A percentile compares a stretch with the other conserved stretches of the same genome.
phyloP scores from a whole-genome alignment of 2,113 vertebrate species.

The Gopherus evgoodei region DNA sequence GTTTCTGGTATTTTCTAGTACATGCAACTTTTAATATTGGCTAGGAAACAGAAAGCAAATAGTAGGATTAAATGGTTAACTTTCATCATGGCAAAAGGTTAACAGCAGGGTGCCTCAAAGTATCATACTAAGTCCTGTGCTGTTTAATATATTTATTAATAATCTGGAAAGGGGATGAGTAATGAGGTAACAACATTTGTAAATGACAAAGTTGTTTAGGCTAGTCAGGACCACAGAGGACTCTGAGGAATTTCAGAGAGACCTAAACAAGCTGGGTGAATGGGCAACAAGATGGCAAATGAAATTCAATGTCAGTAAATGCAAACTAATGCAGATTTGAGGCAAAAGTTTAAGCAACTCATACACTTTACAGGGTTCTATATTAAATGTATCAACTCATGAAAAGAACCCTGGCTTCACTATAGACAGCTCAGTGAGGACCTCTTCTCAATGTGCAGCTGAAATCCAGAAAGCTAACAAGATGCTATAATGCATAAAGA shows the following conservation, averaged over 20 bases:
- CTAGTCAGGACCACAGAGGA: background rate
- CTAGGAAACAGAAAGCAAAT: background rate
- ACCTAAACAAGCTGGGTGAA: background rate
- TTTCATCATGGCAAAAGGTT: background rate
- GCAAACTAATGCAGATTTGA: background rate
- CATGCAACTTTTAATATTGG: background rate
- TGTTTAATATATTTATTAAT: background rate
- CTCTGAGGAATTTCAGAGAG: background rate
- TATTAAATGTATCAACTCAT: background rate
- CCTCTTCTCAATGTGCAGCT: background rate
- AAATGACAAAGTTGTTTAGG: background rate
- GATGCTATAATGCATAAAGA: background rate
- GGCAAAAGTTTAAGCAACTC: background rate
- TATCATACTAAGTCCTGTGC: background rate
- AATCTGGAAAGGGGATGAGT: background rate
- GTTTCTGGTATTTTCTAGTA: slow-evolving; percentile 30
- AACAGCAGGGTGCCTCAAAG: background rate
- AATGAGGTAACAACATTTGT: background rate
- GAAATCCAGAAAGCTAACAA: background rate
- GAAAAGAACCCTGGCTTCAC: background rate
- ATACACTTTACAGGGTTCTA: background rate
- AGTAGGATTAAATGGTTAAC: background rate
- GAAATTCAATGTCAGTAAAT: background rate
- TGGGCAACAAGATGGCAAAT: background rate
- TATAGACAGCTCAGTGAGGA: background rate